Evolutionary conservation across 2,888 invertebrate genomes (phyloP).

Genomic region (Eupithecia tripunctaria): DNA sequence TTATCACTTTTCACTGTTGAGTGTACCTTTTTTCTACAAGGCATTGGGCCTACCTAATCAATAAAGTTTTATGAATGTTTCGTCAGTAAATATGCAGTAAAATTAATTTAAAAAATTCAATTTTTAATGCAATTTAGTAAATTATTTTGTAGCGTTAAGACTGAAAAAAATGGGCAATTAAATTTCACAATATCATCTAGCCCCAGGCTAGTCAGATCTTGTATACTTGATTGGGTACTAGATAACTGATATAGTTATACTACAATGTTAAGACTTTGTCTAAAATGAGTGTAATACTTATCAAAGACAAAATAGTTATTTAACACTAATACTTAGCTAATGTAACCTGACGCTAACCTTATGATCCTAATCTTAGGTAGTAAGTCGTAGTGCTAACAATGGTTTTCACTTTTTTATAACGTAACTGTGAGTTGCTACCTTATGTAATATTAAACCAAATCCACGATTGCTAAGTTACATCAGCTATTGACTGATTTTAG

Average conservation of each 20-base stretch:
- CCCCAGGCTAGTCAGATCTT: too few species aligned
- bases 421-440: not conserved
- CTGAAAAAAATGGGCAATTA: too few species aligned
- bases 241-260: too few species aligned
- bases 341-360: not conserved
- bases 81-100: not conserved
- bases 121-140: too few species aligned
- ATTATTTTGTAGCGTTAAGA: too few species aligned
- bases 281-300: too few species aligned
- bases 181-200: too few species aligned
- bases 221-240: too few species aligned
- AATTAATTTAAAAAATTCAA: not conserved
- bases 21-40: not conserved
- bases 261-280: too few species aligned
- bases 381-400: not conserved
- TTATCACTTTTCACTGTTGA: not conserved
- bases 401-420: not conserved
- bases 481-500: conserved; percentile 2
- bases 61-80: not conserved
- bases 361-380: not conserved
- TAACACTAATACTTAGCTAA: not conserved
- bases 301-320: too few species aligned
- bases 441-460: not conserved
- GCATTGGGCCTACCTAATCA: not conserved
- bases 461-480: not conserved